Evolutionary conservation across 2,113 vertebrate species (phyloP).

Genomic region (Cyprinodon tularosa): DNA sequence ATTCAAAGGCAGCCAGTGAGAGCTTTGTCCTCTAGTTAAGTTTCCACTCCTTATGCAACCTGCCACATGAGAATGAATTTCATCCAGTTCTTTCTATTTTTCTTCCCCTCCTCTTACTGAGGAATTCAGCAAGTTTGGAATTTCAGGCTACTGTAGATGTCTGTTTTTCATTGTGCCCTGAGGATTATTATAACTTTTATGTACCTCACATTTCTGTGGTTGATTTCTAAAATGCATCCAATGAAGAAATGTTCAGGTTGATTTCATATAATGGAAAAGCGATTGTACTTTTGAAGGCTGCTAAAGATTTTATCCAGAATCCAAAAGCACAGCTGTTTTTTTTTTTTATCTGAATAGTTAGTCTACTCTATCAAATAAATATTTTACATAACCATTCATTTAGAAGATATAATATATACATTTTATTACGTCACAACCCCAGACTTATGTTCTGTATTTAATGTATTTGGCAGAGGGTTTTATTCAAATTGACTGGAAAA

Average conservation of each 20-base stretch:
- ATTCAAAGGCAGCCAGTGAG: conserved; percentile 65
- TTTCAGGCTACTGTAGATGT: conserved; percentile 54
- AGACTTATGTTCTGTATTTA: background rate
- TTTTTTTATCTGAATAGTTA: conserved; percentile 17
- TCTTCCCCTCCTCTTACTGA: conserved; percentile 14
- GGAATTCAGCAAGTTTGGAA: conserved; percentile 62
- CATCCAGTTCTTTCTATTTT: conserved; percentile 33
- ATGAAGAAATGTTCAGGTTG: conserved; percentile 15
- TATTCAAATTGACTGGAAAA: too few species aligned
- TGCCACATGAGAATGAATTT: conserved; percentile 56
- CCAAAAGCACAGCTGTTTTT: too few species aligned
- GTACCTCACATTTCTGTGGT: conserved; percentile 27
- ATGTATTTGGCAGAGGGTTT: too few species aligned
- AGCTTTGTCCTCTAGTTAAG: conserved; percentile 76
- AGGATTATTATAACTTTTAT: conserved; percentile 42
- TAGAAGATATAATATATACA: conserved; percentile 3
- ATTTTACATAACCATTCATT: conserved; percentile 1
- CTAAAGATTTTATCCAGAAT: background rate
- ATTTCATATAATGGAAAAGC: conserved; percentile 19
- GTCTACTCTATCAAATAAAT: background rate
- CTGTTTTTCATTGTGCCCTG: conserved; percentile 52
- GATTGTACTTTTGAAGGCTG: background rate
- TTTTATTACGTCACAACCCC: background rate
- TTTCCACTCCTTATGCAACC: conserved; percentile 80
- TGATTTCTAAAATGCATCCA: conserved; percentile 33